These are phyloP conservation scores for Caenorhabditis macrosperma DNA, from an alignment of 2,888 invertebrate species.

Conservation along the genomic window DNA sequence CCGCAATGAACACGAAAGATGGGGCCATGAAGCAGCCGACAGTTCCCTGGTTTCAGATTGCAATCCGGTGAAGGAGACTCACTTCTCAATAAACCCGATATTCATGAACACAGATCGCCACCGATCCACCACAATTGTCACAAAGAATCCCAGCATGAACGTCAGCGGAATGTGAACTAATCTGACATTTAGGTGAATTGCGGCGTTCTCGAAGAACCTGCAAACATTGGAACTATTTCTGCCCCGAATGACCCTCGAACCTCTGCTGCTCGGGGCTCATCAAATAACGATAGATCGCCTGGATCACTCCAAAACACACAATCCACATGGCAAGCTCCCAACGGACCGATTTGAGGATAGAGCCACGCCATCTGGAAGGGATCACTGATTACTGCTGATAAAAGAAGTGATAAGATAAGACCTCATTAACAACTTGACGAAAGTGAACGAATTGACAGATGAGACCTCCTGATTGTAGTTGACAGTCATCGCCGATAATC, in stretches of 20 bases:
- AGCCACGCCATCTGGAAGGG: conserved; percentile 36
- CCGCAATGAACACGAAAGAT: too few relatives aligned
- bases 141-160: conserved; percentile 63
- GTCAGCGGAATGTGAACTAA: conserved; percentile 68
- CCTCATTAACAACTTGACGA: conserved; percentile 43
- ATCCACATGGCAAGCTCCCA: conserved; percentile 47
- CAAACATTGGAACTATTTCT: not conserved
- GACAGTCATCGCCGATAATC: conserved; percentile 43
- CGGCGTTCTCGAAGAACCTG: conserved; percentile 38
- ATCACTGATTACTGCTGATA: not conserved
- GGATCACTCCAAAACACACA: conserved; percentile 10
- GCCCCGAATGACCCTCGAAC: not conserved
- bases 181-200: conserved; percentile 54
- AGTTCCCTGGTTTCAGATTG: too few relatives aligned
- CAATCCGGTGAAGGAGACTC: not conserved
- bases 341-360: conserved; percentile 26
- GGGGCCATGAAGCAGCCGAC: too few relatives aligned
- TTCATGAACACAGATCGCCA: conserved; percentile 61
- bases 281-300: conserved; percentile 25
- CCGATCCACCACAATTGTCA: conserved; percentile 67
- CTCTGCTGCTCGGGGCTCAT: conserved; percentile 26
- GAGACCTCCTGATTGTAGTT: conserved; percentile 49
- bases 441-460: conserved; percentile 43
- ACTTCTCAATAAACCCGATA: conserved; percentile 65
- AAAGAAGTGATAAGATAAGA: not conserved